These are phyloP conservation scores for Tetranychus truncatus DNA, from an alignment of 2,888 invertebrate genomes.

Conservation along the genomic window DNA sequence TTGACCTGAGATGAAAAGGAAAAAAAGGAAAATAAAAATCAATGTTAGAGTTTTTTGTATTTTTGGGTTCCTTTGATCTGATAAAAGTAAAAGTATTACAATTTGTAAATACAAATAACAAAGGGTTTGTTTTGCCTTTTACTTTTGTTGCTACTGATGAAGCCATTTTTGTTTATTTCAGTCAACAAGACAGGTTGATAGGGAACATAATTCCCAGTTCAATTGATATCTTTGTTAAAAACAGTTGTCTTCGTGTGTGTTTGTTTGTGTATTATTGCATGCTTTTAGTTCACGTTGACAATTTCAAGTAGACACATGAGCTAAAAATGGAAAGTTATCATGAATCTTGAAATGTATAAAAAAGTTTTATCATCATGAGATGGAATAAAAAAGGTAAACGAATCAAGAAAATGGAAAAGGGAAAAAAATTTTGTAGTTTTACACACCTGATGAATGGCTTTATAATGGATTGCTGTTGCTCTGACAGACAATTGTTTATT, in stretches of 20 bases:
- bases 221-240: background rate
- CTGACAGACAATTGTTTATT: too few species aligned
- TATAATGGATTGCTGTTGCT: too few species aligned
- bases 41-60: too few species aligned
- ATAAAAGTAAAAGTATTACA: too few species aligned
- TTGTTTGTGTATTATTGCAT: background rate
- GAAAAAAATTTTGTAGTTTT: background rate
- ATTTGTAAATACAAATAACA: too few species aligned
- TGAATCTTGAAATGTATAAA: background rate
- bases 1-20: too few species aligned
- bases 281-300: background rate
- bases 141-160: too few species aligned
- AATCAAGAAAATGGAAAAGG: background rate
- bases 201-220: background rate
- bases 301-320: conserved; percentile 1
- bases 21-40: too few species aligned
- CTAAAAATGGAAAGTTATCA: background rate
- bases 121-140: too few species aligned
- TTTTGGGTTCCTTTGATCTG: too few species aligned
- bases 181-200: background rate
- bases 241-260: background rate
- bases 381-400: too few species aligned
- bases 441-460: background rate
- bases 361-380: background rate
- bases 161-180: too few species aligned